Evolutionary conservation across 2,113 vertebrate genomes (phyloP).

Genomic region (Shinisaurus crocodilurus): DNA sequence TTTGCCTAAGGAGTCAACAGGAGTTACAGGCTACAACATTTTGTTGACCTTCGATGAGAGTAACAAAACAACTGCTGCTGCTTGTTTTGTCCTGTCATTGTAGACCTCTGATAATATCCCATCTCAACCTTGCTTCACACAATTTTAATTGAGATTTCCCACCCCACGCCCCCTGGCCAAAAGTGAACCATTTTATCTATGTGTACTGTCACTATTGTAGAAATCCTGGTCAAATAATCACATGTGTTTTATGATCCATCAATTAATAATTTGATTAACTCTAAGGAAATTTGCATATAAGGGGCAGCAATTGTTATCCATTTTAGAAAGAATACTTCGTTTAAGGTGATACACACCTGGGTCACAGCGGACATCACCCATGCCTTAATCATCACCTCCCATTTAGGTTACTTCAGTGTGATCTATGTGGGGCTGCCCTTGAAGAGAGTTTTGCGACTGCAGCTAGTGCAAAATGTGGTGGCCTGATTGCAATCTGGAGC

Average conservation of each 20-base stretch:
- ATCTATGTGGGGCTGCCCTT: too few relatives aligned
- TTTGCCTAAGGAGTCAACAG: slow-evolving; percentile 39
- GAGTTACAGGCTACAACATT: slow-evolving; percentile 40
- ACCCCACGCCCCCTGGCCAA: background rate
- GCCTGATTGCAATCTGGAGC: too few relatives aligned
- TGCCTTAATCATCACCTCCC: background rate
- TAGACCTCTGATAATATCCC: too few relatives aligned
- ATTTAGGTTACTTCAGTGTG: too few relatives aligned
- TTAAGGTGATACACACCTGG: background rate
- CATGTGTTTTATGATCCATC: background rate
- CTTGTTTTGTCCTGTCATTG: background rate
- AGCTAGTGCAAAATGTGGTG: too few relatives aligned
- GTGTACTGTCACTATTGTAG: background rate
- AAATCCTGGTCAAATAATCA: too few relatives aligned
- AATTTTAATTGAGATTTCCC: too few relatives aligned
- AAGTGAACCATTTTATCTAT: background rate
- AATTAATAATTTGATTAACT: background rate
- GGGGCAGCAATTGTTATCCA: background rate
- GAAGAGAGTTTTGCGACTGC: too few relatives aligned
- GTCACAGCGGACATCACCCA: too few relatives aligned
- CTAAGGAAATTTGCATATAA: background rate
- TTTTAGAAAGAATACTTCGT: background rate
- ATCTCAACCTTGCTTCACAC: background rate
- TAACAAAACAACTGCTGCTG: background rate
- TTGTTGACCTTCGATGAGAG: background rate